Evolutionary conservation across 2,113 vertebrate species (phyloP).

Genomic region (Cochlearius cochlearius): DNA sequence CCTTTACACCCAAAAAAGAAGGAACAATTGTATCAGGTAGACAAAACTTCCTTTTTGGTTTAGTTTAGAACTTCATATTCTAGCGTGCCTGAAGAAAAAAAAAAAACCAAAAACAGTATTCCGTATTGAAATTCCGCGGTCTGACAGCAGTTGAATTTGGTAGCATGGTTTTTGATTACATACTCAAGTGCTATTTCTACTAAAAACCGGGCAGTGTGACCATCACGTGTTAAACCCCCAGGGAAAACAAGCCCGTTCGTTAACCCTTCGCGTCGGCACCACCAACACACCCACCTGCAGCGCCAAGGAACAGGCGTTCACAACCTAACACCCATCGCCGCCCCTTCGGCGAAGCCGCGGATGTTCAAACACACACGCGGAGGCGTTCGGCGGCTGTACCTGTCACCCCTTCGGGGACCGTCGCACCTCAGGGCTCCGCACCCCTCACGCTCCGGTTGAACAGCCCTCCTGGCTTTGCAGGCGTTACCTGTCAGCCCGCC

Average conservation of each 20-base stretch:
- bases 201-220: neutral
- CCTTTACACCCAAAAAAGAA: neutral
- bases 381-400: neutral
- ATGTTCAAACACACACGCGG: rapidly evolving
- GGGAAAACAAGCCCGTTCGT: neutral
- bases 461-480: neutral
- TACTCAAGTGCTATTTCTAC: neutral
- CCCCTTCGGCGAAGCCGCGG: rapidly evolving
- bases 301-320: rapidly evolving
- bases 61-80: neutral
- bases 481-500: neutral
- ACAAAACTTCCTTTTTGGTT: neutral
- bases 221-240: neutral
- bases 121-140: rapidly evolving
- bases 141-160: neutral
- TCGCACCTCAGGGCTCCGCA: neutral
- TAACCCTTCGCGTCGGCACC: neutral
- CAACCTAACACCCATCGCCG: rapidly evolving
- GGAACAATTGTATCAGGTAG: rapidly evolving
- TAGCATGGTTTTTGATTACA: neutral
- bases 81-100: rapidly evolving
- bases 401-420: rapidly evolving
- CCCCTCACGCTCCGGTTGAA: neutral
- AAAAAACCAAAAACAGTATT: neutral
- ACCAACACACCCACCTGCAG: neutral